Conservation (phyloP, 2,797 vertebrate species). For the Danio kyathit region DNA sequence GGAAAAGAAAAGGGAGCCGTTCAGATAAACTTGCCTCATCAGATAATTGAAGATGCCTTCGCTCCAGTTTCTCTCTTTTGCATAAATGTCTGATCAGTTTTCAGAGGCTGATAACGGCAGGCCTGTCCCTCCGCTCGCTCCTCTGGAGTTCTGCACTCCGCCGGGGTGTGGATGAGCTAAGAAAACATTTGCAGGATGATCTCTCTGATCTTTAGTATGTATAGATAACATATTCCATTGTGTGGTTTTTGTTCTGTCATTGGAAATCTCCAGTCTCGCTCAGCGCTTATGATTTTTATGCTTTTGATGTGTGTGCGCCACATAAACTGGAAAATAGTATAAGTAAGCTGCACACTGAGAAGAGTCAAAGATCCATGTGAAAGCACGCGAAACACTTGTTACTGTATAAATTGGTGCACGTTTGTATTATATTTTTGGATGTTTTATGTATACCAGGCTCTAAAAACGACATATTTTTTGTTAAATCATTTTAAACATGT, state of each 20-base stretch:
- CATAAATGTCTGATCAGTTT: constrained; percentile 83
- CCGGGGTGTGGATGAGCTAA: not conserved
- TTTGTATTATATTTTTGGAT: too few relatives aligned
- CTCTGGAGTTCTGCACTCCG: constrained; percentile 15
- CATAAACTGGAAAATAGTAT: not conserved
- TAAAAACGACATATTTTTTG: too few relatives aligned
- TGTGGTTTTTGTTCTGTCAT: constrained; percentile 1
- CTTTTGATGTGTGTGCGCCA: constrained; percentile 5
- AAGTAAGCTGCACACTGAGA: too few relatives aligned
- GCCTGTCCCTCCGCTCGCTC: constrained; percentile 21
- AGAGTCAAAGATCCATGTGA: too few relatives aligned
- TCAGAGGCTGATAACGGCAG: constrained; percentile 79
- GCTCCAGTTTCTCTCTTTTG: constrained; percentile 82
- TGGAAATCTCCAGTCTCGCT: constrained; percentile 18
- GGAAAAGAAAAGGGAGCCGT: constrained; percentile 79
- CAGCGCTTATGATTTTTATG: constrained; percentile 1
- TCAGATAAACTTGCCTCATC: constrained; percentile 85
- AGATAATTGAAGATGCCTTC: constrained; percentile 80
- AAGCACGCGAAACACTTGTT: too few relatives aligned
- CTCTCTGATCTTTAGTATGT: not conserved
- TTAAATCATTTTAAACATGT: too few relatives aligned
- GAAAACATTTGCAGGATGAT: constrained; percentile 13
- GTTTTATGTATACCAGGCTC: too few relatives aligned
- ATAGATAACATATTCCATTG: not conserved
- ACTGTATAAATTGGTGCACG: too few relatives aligned